Conservation (phyloP, 1,140 invertebrate genomes). For the Camponotus vicinus region DNA sequence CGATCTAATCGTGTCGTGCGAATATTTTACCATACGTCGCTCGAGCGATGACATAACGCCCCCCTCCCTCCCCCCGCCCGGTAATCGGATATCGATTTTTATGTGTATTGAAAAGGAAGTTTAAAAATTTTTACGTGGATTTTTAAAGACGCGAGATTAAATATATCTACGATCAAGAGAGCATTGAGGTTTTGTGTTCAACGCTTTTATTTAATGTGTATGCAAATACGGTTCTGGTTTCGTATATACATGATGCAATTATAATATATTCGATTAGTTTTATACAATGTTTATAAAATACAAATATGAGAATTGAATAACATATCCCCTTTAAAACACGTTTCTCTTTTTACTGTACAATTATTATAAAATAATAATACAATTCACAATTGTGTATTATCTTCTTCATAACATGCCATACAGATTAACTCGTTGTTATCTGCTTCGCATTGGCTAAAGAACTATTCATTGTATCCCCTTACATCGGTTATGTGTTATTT, state of each 20-base stretch:
- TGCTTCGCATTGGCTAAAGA: conserved; percentile 28
- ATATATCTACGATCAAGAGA: background rate
- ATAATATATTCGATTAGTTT: conserved; percentile 8
- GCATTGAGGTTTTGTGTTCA: background rate
- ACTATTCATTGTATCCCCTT: conserved; percentile 30
- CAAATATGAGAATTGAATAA: background rate
- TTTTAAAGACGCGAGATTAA: background rate
- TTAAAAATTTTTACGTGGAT: background rate
- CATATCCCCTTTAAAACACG: background rate
- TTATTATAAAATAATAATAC: background rate
- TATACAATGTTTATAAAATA: conserved; percentile 5
- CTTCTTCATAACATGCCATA: conserved; percentile 1
- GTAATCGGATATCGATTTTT: conserved; percentile 7
- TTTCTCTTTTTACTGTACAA: background rate
- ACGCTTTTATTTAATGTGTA: background rate
- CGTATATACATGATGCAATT: background rate
- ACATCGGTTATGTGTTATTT: conserved; percentile 40
- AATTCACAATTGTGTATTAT: background rate
- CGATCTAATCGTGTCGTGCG: conserved; percentile 63
- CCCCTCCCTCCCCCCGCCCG: too few relatives aligned
- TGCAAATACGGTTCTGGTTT: background rate
- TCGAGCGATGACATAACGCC: conserved; percentile 11
- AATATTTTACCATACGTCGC: conserved; percentile 40
- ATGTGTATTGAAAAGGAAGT: too few relatives aligned
- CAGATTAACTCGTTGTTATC: background rate